Conservation (phyloP, 2,888 invertebrate species). For the Mellilla xanthometata region DNA sequence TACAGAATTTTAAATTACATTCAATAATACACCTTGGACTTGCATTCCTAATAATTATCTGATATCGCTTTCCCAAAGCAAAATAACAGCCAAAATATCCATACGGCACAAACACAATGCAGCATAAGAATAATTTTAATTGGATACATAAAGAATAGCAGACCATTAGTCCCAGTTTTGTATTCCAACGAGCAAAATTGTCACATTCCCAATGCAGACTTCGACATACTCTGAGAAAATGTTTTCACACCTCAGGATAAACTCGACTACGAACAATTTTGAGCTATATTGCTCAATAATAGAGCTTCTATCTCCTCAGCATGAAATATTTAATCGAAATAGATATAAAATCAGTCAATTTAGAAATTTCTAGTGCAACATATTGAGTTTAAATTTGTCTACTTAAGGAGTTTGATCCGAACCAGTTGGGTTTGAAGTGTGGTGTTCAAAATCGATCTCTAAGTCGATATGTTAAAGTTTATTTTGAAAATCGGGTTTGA, state of each 20-base stretch:
- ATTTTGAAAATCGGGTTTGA: slow-evolving; percentile 17
- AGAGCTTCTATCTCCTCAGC: slow-evolving; percentile 35
- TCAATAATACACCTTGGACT: no score
- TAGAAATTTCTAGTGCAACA: slow-evolving; percentile 60
- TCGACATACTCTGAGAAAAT: slow-evolving; percentile 44
- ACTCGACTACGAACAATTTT: slow-evolving; percentile 26
- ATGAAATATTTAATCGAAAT: slow-evolving; percentile 39
- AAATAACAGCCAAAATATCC: slow-evolving; percentile 4
- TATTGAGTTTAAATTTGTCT: slow-evolving; percentile 71
- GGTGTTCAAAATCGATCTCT: slow-evolving; percentile 29
- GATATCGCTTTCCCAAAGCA: no score
- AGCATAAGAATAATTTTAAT: slow-evolving; percentile 61
- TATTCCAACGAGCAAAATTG: slow-evolving; percentile 71
- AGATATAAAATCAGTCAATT: slow-evolving; percentile 61
- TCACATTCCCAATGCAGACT: slow-evolving; percentile 53
- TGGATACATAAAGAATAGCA: slow-evolving; percentile 64
- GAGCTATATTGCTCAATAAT: slow-evolving; percentile 14
- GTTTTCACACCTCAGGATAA: slow-evolving; percentile 64
- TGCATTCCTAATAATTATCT: no score
- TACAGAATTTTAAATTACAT: no score
- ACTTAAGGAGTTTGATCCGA: slow-evolving; percentile 47
- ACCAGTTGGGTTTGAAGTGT: slow-evolving; percentile 23
- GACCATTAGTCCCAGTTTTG: slow-evolving; percentile 62
- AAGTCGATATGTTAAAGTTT: slow-evolving; percentile 25
- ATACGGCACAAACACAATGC: slow-evolving; percentile 25